Base-by-base conservation (phyloP, 2,797 vertebrate genomes). In the Bothrops alternatus region DNA sequence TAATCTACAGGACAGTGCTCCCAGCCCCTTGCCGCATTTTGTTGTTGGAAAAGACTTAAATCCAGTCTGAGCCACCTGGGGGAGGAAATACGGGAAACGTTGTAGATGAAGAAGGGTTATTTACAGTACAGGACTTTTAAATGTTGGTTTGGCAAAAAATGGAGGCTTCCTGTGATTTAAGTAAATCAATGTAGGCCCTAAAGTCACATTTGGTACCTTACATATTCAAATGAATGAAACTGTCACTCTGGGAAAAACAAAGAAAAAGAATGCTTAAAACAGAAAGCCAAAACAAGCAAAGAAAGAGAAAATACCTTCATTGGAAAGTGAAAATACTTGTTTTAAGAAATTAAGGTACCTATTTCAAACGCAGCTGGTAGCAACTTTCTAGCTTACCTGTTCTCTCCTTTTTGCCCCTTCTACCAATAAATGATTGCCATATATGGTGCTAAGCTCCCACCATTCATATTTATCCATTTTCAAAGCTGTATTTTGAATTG, bases 311-410 rank as follows among this genome's bases (percentile, higher is more conserved):
- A 37, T 87, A 56, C 87, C 25, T 61, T 61, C 25, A 61, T 61
- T 26, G 1, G 23, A 90, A 55, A 55, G 25, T 58, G 50, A 90
- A 78, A 61, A 32, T 85, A 69, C 92, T 92, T 82, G 65, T 13
- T 50, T 88, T 61, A 50, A 13, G 58, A 82, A 5, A n/a, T 25
- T 82, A 69, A 90, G n/a, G 26, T n/a, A 53, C 61, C 13, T 56
- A 90, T 55, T 73, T 73, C 55, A 93, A 92, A 93, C 89, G 88
- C 91, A 90, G 57, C 65, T 92, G 93, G 57, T 23, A 57, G 7
- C 23, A 47, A 11, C 37, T 26, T 37, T 56, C 56, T 23, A 26
- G 25, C 56, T 32, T 26, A 14, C 32, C 32, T 57, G 5, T 55
- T 47, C 37, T 53, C 32, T 65, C 20, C 20, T 60, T 28, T 82